Evolutionary conservation across 2,797 vertebrate genomes (phyloP), one percentile per base, ranked within the genome.

Genomic region (Menidia menidia): DNA sequence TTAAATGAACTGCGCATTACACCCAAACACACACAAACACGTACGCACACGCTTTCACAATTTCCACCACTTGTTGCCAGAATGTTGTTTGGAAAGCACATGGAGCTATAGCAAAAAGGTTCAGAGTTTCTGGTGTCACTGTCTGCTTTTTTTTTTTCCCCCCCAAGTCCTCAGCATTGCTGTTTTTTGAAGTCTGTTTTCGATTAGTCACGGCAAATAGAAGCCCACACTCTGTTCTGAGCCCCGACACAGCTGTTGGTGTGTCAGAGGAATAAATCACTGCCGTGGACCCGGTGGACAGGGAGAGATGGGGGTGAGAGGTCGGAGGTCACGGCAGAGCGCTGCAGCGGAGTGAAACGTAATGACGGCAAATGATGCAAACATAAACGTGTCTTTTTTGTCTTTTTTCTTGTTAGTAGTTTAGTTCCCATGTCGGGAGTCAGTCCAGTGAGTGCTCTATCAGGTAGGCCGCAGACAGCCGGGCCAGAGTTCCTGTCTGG

Each of bases 141-240:
- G 81, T 62, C 74, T 64, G 71, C 61, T 84, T 81, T 83, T 63
- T 84, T 85, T 80, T 88, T 69, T 39, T 32, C 45, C 30, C 13
- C 82, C 60, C 50, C 84, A 55, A 75, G 73, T 87, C 87, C 87
- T 92, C 88, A 91, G 73, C 79, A 87, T 78, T 86, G 75, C 71
- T 78, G 77, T 84, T 92, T 92, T 93, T 93, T 90, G 77, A 93
- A 93, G 94, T 94, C 94, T 95, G 94, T 85, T 91, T 93, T 94
- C 87, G 88, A 95, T 95, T 95, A 95, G 94, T 95, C 92, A 95
- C 74, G 87, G 93, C 89, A 91, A 93, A 93, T 93, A 93, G 92
- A 91, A 92, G 90, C 89, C 80, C 87, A 82, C 90, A 81, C 91
- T 92, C 84, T 66, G 85, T 77, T 87, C 25, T 3, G 82, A 93